Evolutionary conservation across 2,113 vertebrate species (phyloP).

Genomic region (Haemorhous mexicanus): DNA sequence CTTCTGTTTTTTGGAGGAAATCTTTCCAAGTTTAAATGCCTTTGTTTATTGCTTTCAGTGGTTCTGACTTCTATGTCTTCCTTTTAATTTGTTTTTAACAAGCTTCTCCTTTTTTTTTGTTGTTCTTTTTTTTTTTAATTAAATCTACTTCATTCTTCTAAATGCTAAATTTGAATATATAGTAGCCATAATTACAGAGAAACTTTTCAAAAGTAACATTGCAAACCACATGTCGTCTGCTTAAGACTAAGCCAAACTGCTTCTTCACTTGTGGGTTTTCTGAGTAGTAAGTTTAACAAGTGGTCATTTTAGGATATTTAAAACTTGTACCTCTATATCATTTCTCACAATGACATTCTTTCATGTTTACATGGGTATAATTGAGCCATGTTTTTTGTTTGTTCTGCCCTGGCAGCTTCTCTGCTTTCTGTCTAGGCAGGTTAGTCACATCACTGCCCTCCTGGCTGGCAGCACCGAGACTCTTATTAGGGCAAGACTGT

Average conservation of each 20-base stretch:
- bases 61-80: not conserved
- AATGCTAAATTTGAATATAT: slow-evolving; percentile 32
- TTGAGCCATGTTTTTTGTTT: not conserved
- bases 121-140: not conserved
- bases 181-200: slow-evolving; percentile 40
- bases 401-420: not conserved
- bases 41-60: not conserved
- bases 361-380: not conserved
- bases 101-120: not conserved
- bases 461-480: not conserved
- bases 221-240: not conserved
- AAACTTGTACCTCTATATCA: not conserved
- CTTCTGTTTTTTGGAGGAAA: not conserved
- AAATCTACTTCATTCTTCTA: slow-evolving; percentile 31
- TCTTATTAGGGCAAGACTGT: not conserved
- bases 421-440: not conserved
- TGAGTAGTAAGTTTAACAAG: slow-evolving; percentile 14
- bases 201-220: slow-evolving; percentile 1
- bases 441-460: not conserved
- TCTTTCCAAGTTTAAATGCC: not conserved
- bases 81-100: slow-evolving; percentile 45
- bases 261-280: slow-evolving; percentile 41
- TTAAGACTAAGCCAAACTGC: not conserved
- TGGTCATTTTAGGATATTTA: slow-evolving; percentile 46
- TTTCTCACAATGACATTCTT: slow-evolving; percentile 17